Percentiles rank a stretch among this genome's conserved stretches.
phyloP scores from a whole-genome alignment of 1,140 invertebrate genomes.

The Adelges cooleyi region DNA sequence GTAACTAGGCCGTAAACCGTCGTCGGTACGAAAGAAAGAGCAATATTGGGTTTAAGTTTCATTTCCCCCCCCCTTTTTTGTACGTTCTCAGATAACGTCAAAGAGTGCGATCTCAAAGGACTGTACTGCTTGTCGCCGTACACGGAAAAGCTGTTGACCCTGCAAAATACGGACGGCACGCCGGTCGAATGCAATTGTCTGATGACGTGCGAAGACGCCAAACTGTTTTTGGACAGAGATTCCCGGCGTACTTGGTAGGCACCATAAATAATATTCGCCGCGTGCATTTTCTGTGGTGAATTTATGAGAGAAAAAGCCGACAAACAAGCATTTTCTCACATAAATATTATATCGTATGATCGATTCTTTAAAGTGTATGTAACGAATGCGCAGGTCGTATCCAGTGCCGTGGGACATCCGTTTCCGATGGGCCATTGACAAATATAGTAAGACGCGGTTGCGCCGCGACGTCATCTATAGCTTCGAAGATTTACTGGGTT shows the following conservation, averaged over 20 bases:
- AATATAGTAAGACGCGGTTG: slow-evolving; percentile 38
- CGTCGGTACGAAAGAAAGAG: too few species aligned
- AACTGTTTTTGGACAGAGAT: slow-evolving; percentile 29
- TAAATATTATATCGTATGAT: background rate
- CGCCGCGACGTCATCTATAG: slow-evolving; percentile 46
- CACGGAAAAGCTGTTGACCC: slow-evolving; percentile 30
- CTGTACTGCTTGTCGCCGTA: slow-evolving; percentile 38
- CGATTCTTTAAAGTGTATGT: background rate
- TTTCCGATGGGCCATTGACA: slow-evolving; percentile 35
- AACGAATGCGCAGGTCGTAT: slow-evolving; percentile 30
- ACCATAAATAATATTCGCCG: background rate
- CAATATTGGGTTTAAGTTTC: too few species aligned
- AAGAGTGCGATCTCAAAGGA: slow-evolving; percentile 37
- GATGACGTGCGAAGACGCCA: slow-evolving; percentile 38
- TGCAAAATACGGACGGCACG: slow-evolving; percentile 26
- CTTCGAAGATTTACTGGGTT: slow-evolving; percentile 43
- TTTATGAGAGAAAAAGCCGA: background rate
- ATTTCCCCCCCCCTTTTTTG: too few species aligned
- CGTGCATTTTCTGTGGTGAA: too few species aligned
- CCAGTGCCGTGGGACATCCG: slow-evolving; percentile 33
- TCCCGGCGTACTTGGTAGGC: slow-evolving; percentile 1
- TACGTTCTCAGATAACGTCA: slow-evolving; percentile 26
- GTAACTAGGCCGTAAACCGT: too few species aligned
- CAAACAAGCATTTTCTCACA: background rate
- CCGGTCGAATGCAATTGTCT: slow-evolving; percentile 36